A percentile compares a stretch with the other conserved stretches of the same genome.
Evolutionary conservation across 2,113 vertebrate genomes (phyloP).

Genomic region (Hoplias malabaricus): DNA sequence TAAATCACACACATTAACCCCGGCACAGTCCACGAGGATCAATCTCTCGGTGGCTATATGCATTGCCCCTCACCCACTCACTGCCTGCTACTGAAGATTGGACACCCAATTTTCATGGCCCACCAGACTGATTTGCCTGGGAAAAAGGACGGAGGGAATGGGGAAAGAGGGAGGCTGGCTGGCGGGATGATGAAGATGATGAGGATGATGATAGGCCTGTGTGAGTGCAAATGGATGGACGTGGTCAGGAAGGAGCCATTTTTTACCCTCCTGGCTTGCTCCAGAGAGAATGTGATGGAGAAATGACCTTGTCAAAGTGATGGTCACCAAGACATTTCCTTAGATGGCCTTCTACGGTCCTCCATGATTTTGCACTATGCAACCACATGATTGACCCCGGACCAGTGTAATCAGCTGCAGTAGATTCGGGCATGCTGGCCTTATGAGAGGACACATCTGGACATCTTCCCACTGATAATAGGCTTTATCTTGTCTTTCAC

Average conservation of each 20-base stretch:
- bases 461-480: background rate
- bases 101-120: constrained; percentile 69
- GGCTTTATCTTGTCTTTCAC: background rate
- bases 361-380: constrained; percentile 31
- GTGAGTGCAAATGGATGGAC: constrained; percentile 64
- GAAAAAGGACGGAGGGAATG: constrained; percentile 45
- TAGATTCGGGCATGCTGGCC: background rate
- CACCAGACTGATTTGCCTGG: constrained; percentile 63
- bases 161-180: constrained; percentile 50
- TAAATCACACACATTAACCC: constrained; percentile 75
- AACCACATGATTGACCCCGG: constrained; percentile 44
- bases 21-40: constrained; percentile 64
- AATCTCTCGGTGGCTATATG: constrained; percentile 69
- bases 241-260: constrained; percentile 48
- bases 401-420: constrained; percentile 29
- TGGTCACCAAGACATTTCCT: constrained; percentile 51
- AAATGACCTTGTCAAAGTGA: constrained; percentile 54
- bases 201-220: constrained; percentile 61
- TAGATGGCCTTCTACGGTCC: constrained; percentile 39
- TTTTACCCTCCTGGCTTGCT: constrained; percentile 30
- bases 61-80: constrained; percentile 63
- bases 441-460: constrained; percentile 3
- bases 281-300: constrained; percentile 35
- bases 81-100: constrained; percentile 66
- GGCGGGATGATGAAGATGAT: constrained; percentile 51